Base-by-base conservation (phyloP, 2,888 invertebrate species). In the Phyto melanocephala region DNA sequence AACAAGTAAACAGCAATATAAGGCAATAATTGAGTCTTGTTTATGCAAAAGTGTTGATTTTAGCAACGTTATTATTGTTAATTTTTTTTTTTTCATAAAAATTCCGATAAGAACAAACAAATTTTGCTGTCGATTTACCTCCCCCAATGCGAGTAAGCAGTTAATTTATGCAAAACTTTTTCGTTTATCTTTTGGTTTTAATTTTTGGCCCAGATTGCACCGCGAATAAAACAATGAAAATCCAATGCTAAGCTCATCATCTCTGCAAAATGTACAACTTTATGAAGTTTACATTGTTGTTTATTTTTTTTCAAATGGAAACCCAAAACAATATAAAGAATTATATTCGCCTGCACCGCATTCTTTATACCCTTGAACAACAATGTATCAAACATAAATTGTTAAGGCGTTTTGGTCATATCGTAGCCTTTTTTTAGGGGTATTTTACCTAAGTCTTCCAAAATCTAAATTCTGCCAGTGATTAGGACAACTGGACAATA, bases 21-120 rank as follows among this genome's bases (percentile, higher is more conserved):
- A 47, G 37, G 37, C 37, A 50, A 75, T 75, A 65, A 75, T 65
- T 17, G 45, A 45, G 45, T 65, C 54, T 75, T 63, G 45, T 56
- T 74, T 63, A 35, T 5, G 24, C 54, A 45, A 45, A 8, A 45
- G 7, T 56, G 37, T 37, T 54, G 45, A 63, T 22, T 24, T 74
- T 35, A 33, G 4, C 11, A n/a, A 56, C 45, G n/a, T 58, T 58
- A 6, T 47, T 37, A 7, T 6, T 45, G 15, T 20, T 7, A n/a
- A n/a, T 52, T 52, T n/a, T 52, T 24, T 52, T 52, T n/a, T 50
- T 28, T 37, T 22, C 28, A 45, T 56, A 11, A 65, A 56, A 56
- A 56, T 65, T 40, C 54, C 28, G 24, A 75, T 56, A 65, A 65
- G 17, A 54, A 65, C 3, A 47, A 40, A 52, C 20, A 37, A 28